Conservation (phyloP, 1,140 invertebrate genomes). For the Hesperophylax magnus region DNA sequence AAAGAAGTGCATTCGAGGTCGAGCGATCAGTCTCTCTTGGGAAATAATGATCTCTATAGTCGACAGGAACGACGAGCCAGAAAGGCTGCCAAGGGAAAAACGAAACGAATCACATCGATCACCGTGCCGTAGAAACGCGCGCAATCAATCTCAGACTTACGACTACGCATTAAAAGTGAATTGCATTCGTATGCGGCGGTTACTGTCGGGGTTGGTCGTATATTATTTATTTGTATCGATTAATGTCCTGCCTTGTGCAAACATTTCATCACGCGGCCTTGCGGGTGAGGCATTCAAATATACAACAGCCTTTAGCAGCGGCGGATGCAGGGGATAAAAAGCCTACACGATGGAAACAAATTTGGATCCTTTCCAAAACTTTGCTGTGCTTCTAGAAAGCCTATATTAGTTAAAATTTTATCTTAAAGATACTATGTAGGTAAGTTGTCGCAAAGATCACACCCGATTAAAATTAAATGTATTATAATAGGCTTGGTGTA, state of each 20-base stretch:
- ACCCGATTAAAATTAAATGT: too few relatives aligned
- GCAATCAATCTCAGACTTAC: background rate
- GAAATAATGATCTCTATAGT: too few relatives aligned
- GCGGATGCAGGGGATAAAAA: background rate
- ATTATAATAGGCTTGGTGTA: too few relatives aligned
- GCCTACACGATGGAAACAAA: background rate
- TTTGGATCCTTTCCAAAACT: too few relatives aligned
- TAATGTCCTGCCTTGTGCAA: background rate
- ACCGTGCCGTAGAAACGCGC: background rate
- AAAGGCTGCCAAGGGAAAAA: background rate
- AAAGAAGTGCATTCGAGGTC: too few relatives aligned
- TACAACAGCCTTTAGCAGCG: background rate
- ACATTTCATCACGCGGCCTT: background rate
- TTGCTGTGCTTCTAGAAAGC: background rate
- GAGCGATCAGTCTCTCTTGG: too few relatives aligned
- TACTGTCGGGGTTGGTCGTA: background rate
- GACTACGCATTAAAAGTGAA: constrained; percentile 8
- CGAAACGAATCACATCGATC: background rate
- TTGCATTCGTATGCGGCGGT: background rate
- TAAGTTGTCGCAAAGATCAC: too few relatives aligned
- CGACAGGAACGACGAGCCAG: too few relatives aligned
- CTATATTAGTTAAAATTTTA: background rate
- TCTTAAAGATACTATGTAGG: too few relatives aligned
- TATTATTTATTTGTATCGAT: background rate
- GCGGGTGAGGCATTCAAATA: background rate